These are phyloP conservation scores for Pseudotriccus pelzelni DNA, from an alignment of 2,797 vertebrate genomes.

Conservation along the genomic window DNA sequence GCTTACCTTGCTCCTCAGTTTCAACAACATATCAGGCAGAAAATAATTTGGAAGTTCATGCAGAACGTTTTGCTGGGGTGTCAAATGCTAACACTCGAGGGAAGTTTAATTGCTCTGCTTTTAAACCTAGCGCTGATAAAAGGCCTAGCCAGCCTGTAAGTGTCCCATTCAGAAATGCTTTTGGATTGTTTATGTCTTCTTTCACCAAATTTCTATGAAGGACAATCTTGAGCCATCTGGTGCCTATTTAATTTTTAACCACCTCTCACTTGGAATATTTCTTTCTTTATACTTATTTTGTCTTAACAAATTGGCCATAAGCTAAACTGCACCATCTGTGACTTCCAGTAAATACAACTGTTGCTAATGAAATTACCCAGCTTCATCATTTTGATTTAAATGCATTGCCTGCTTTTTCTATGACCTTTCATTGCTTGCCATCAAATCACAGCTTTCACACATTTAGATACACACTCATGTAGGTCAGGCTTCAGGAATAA, in stretches of 20 bases:
- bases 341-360: slow-evolving; percentile 93
- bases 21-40: not conserved
- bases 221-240: slow-evolving; percentile 82
- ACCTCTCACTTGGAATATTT: slow-evolving; percentile 84
- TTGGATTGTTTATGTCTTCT: slow-evolving; percentile 70
- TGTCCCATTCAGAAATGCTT: slow-evolving; percentile 73
- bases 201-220: slow-evolving; percentile 81
- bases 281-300: slow-evolving; percentile 84
- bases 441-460: slow-evolving; percentile 89
- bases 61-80: not conserved
- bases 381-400: slow-evolving; percentile 97
- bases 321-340: slow-evolving; percentile 92
- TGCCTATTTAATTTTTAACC: slow-evolving; percentile 85
- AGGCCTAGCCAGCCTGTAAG: slow-evolving; percentile 31
- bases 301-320: slow-evolving; percentile 84
- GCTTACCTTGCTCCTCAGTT: not conserved
- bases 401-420: slow-evolving; percentile 86
- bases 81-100: not conserved
- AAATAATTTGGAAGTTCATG: not conserved
- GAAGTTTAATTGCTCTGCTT: slow-evolving; percentile 36
- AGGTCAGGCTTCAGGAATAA: slow-evolving; percentile 97
- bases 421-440: slow-evolving; percentile 94
- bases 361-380: slow-evolving; percentile 97
- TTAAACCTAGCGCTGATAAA: slow-evolving; percentile 20
- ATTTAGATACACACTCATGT: slow-evolving; percentile 95